These are phyloP conservation scores for Chironomus tepperi DNA, from an alignment of 1,140 invertebrate species.

Conservation along the genomic window DNA sequence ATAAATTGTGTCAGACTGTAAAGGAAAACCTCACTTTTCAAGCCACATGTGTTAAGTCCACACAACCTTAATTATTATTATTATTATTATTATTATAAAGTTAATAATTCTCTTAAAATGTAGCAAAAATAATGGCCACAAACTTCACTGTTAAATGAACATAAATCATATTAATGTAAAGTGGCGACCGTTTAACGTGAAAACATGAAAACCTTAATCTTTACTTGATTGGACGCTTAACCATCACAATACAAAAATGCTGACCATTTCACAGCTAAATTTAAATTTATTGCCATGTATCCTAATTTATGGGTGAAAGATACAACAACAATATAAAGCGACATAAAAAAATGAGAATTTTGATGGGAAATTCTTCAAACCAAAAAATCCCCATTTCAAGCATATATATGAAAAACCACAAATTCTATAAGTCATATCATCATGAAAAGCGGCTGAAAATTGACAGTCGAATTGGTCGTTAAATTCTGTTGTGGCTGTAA, in stretches of 20 bases:
- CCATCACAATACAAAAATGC: not conserved
- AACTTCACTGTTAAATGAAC: not conserved
- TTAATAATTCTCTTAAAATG: too few relatives aligned
- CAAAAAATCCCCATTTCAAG: not conserved
- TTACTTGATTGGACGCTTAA: not conserved
- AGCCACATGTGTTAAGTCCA: too few relatives aligned
- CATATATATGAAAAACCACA: not conserved
- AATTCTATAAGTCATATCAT: constrained; percentile 20
- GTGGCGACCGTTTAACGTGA: not conserved
- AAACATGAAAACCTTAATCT: constrained; percentile 7
- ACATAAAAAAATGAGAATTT: not conserved
- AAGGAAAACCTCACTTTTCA: not conserved
- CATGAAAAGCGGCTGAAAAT: not conserved
- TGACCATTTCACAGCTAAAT: constrained; percentile 8
- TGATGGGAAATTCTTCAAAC: not conserved
- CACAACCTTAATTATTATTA: too few relatives aligned
- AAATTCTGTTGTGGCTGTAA: not conserved
- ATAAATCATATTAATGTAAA: constrained; percentile 6
- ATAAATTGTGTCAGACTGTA: not conserved
- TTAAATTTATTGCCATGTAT: constrained; percentile 20
- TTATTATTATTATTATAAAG: too few relatives aligned
- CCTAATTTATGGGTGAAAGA: constrained; percentile 2
- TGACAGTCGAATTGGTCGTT: constrained; percentile 19
- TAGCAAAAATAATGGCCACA: not conserved
- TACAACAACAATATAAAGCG: not conserved